Base-by-base conservation (phyloP, 2,797 vertebrate genomes). In the Cossypha polioptera region DNA sequence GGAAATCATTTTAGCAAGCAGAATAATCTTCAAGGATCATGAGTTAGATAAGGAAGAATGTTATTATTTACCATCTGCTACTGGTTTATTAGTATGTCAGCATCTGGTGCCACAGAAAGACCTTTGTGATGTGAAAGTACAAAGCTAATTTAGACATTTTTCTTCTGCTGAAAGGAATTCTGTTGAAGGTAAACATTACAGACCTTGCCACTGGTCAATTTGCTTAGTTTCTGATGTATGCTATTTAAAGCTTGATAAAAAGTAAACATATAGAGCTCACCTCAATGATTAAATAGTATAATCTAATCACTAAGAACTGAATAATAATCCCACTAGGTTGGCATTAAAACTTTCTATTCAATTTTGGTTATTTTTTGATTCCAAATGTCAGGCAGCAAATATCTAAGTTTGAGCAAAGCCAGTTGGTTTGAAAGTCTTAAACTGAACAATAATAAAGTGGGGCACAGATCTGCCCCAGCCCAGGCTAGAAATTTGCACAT, bases 321-420 rank as follows among this genome's bases (percentile, higher is more conserved):
- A 63, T 86, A 96, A 93, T 91, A 97, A 82, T 67, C 94, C 95
- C 88, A 96, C 94, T 96, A 98, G 98, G 97, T 98, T 98, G 98
- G 98, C 98, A 98, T 98, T 98, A 98, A 98, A 98, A 98, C 97
- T 98, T 98, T 98, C 97, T 97, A 97, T 94, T 95, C 55, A 97
- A 96, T 98, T 98, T 98, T 97, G 96, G 90, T 73, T 93, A 50
- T 0, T 72, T 92, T 96, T 97, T 94, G 65, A 98, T 98, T 97
- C 85, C 95, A 97, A 97, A 97, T 94, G 96, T 97, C 95, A 98
- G 98, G 98, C 98, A 98, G 98, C 98, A 97, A 95, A 91, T 97
- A 97, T 97, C 92, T 92, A 97, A 94, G 90, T 93, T 96, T 93
- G 80, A 93, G 58, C 48, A 95, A 96, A 95, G 93, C 28, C 87